Evolutionary conservation across 2,888 invertebrate genomes (phyloP).

Genomic region (Tinea pellionella): DNA sequence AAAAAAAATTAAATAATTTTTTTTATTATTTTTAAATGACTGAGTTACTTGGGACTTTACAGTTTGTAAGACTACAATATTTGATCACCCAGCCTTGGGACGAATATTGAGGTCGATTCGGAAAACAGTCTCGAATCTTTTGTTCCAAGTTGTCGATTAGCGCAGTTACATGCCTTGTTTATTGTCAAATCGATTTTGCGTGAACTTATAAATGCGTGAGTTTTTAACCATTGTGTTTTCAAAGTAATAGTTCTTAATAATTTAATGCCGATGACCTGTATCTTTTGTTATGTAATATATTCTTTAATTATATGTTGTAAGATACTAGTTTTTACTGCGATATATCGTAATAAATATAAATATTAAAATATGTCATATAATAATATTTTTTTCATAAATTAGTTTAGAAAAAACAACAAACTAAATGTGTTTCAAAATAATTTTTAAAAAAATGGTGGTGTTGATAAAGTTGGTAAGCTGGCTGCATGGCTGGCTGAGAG

Average conservation of each 20-base stretch:
- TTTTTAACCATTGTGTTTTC: neutral
- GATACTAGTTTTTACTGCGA: neutral
- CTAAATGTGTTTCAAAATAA: too few relatives aligned
- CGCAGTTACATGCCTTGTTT: neutral
- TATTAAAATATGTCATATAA: neutral
- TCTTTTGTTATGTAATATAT: neutral
- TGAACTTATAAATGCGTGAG: neutral
- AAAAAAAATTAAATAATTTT: too few relatives aligned
- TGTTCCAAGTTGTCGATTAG: neutral
- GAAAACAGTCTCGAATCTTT: neutral
- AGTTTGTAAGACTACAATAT: too few relatives aligned
- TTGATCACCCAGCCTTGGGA: too few relatives aligned
- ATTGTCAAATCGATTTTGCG: constrained; percentile 13
- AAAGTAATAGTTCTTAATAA: neutral
- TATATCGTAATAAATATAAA: neutral
- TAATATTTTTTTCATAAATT: too few relatives aligned
- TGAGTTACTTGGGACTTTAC: too few relatives aligned
- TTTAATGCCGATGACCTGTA: neutral
- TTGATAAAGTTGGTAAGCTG: too few relatives aligned
- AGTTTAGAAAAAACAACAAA: too few relatives aligned
- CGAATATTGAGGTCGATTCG: too few relatives aligned
- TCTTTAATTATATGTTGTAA: neutral
- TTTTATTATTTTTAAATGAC: too few relatives aligned
- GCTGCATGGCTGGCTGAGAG: too few relatives aligned
- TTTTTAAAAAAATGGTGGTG: too few relatives aligned